Evolutionary conservation across 2,113 vertebrate species (phyloP), one percentile per base, ranked within the genome.

Genomic region (Tachysurus fulvidraco): DNA sequence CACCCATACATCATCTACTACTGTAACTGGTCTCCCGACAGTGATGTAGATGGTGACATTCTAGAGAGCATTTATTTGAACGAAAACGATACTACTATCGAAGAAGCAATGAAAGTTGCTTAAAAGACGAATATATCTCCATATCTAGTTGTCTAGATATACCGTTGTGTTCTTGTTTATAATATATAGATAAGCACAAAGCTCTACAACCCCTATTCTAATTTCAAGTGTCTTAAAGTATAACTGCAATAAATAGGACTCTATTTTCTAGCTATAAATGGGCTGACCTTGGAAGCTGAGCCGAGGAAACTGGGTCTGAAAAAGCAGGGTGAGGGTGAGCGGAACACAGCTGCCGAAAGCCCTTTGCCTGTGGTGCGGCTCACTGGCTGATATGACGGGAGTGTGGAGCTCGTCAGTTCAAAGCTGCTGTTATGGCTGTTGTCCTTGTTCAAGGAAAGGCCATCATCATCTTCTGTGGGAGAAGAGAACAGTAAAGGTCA

Each of bases 361-460:
- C 94, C 95, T 1, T 95, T 94, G 0, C 95, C 95, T 54, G 92
- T 21, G 1, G 95, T 94, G 81, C 96, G 96, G 89, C 91, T 97
- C 76, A 96, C 94, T 0, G 98, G 98, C 89, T 99, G 98, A 89
- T 99, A 99, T 0, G 97, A 99, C 0, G 98, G 97, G 81, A 99
- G 97, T 94, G 98, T 98, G 86, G 98, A 99, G 52, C 95, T 96
- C 8, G 96, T 95, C 14, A 99, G 91, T 89, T 99, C 98, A 89
- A 99, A 99, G 94, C 98, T 99, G 94, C 97, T 99, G 92, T 99
- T 99, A 89, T 99, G 97, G 92, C 98, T 99, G 91, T 92, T 97
- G 65, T 99, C 98, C 89, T 98, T 99, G 0, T 94, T 94, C 60
- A 96, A 90, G 0, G 95, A 95, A 13, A 96, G 93, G 81, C 95